Evolutionary conservation across 2,888 invertebrate genomes (phyloP), one percentile per base, ranked within the genome.

Genomic region (Parnassius smintheus): DNA sequence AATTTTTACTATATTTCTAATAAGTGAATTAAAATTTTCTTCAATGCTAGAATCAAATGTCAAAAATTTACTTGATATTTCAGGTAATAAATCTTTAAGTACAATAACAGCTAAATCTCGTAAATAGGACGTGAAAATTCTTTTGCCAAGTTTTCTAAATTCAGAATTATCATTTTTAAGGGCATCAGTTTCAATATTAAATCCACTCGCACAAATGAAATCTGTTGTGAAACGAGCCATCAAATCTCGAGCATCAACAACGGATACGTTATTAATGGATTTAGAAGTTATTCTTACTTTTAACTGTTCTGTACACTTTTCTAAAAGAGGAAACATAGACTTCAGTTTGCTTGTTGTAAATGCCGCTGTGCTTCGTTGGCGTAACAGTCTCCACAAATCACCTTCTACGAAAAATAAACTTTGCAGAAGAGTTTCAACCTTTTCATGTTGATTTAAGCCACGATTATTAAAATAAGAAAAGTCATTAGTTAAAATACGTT

Each of bases 261-360:
- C 35, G 35, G 35, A 35, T 35, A 44, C 52, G 10, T 11, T 65
- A 66, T 56, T 58, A 65, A 51, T 59, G 69, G 69, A 68, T 63
- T 11, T 9, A 2, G 50, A 58, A 10, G 35, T 13, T 12, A 58
- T 58, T 11, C 68, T 55, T 10, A 56, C 44, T 44, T 22, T 44
- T 67, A 72, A 61, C 66, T 70, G 62, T 55, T 69, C 62, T 61
- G 66, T 56, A 7, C 68, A 55, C n/a, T 65, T 58, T 13, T 54
- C 55, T 12, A 66, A 64, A 11, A 64, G 44, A 49, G 57, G 57
- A 11, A 50, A 49, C 57, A 58, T 58, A 13, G 57, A n/a, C 42
- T 58, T 58, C 41, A 66, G 57, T 44, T 62, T 65, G 8, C 66
- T 59, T 11, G 62, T 67, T 8, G 68, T 63, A 25, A 68, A 68